Evolutionary conservation across 1,140 invertebrate genomes (phyloP).

Genomic region (Leptinotarsa texana): DNA sequence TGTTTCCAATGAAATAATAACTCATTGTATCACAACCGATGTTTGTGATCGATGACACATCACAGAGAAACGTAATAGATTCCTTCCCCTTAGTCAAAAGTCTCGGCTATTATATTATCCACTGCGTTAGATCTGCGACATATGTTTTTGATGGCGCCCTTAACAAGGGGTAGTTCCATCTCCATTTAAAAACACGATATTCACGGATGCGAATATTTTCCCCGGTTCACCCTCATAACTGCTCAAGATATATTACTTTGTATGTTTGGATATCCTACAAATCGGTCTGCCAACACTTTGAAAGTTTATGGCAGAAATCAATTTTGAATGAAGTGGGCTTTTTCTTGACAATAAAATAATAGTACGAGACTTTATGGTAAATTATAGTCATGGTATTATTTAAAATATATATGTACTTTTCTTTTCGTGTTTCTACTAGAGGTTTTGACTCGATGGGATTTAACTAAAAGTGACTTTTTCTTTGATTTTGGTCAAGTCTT

Average conservation of each 20-base stretch:
- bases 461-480: too few species aligned
- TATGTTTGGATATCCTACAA: constrained; percentile 40
- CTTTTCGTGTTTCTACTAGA: too few species aligned
- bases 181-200: constrained; percentile 31
- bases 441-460: too few species aligned
- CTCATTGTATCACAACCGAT: constrained; percentile 30
- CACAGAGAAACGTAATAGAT: constrained; percentile 38
- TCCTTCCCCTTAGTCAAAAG: constrained; percentile 39
- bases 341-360: neutral
- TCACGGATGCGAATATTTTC: constrained; percentile 29
- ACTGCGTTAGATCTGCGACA: constrained; percentile 52
- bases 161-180: constrained; percentile 45
- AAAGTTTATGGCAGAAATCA: constrained; percentile 10
- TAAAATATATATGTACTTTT: too few species aligned
- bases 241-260: constrained; percentile 45
- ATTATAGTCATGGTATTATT: neutral
- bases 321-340: constrained; percentile 7
- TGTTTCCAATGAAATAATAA: constrained; percentile 23
- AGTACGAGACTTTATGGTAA: neutral
- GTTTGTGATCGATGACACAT: constrained; percentile 44
- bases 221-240: constrained; percentile 29
- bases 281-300: constrained; percentile 26
- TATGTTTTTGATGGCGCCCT: constrained; percentile 51
- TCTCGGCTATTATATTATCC: constrained; percentile 47
- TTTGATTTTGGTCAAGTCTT: too few species aligned